Evolutionary conservation across 2,113 vertebrate genomes (phyloP), one percentile per base, ranked within the genome.

Genomic region (Perca schrenkii): DNA sequence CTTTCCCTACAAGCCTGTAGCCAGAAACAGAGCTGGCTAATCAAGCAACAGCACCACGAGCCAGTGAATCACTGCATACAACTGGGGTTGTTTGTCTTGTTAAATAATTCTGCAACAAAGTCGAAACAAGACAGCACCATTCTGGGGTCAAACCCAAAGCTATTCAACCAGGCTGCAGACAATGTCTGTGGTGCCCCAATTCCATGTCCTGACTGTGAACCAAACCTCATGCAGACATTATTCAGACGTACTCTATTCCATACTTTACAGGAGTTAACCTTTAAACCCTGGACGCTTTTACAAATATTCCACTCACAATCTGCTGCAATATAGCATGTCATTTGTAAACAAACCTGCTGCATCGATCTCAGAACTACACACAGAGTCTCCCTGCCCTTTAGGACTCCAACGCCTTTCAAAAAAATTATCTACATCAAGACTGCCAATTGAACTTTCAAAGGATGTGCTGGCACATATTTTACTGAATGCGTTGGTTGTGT

Each of bases 311-410:
- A 31, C 62, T 40, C 68, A 66, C 68, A 74, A 61, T 58, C 61
- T 50, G 67, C 62, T 47, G 65, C 53, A 66, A 49, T 67, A 58
- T 63, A 54, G 80, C 15, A 25, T 70, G 36, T 5, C 7, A 60
- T 43, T 58, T 64, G 60, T 88, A 77, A 74, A 82, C 79, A 84
- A 64, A 74, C 58, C 47, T 70, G 54, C 54, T 61, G 61, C 31
- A 47, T 74, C 36, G 3, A 19, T 63, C 63, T 36, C 14, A n/a
- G 31, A 56, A 52, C 28, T 22, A 8, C 58, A 36, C 61, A 5
- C 40, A 11, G 31, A 22, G 82, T 14, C 40, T 57, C 14, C 50
- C 40, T 66, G 62, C 62, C 67, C 34, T 68, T 68, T 63, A 46
- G 17, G 62, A 62, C 71, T 34, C 46, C 28, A 73, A 63, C 14